Evolutionary conservation across 2,888 invertebrate genomes (phyloP).

Genomic region (Masnerella sp.): DNA sequence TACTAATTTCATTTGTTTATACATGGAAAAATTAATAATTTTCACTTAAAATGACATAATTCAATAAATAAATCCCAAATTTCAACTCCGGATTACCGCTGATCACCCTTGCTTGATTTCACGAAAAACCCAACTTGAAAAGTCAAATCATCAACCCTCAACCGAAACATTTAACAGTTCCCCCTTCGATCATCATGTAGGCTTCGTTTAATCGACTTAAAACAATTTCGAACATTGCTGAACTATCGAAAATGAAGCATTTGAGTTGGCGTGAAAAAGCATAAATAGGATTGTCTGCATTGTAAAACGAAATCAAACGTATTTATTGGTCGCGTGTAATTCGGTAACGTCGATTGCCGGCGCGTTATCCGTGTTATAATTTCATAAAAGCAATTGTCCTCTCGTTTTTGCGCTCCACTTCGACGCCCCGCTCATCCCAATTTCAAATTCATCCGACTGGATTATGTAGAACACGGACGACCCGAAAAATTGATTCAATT

Average conservation of each 20-base stretch:
- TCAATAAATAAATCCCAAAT: too few species aligned
- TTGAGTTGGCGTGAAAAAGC: too few species aligned
- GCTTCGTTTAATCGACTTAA: conserved; percentile 4
- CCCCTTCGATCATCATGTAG: background rate
- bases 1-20: too few species aligned
- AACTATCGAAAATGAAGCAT: background rate
- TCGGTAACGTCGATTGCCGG: conserved; percentile 39
- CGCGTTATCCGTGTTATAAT: conserved; percentile 65
- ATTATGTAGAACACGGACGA: conserved; percentile 69
- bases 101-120: too few species aligned
- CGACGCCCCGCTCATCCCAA: conserved; percentile 55
- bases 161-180: background rate
- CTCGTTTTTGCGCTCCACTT: conserved; percentile 30
- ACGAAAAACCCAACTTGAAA: background rate
- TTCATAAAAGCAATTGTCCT: conserved; percentile 65
- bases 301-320: conserved; percentile 31
- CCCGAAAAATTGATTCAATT: conserved; percentile 72
- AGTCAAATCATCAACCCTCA: background rate
- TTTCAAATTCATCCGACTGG: conserved; percentile 71
- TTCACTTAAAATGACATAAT: too few species aligned
- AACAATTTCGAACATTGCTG: conserved; percentile 6
- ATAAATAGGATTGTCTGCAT: conserved; percentile 5
- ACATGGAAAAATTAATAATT: too few species aligned
- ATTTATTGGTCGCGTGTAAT: conserved; percentile 30
- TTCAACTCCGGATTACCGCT: too few species aligned